These are phyloP conservation scores for Diabrotica undecimpunctata DNA, from an alignment of 1,140 invertebrate genomes.

Conservation along the genomic window DNA sequence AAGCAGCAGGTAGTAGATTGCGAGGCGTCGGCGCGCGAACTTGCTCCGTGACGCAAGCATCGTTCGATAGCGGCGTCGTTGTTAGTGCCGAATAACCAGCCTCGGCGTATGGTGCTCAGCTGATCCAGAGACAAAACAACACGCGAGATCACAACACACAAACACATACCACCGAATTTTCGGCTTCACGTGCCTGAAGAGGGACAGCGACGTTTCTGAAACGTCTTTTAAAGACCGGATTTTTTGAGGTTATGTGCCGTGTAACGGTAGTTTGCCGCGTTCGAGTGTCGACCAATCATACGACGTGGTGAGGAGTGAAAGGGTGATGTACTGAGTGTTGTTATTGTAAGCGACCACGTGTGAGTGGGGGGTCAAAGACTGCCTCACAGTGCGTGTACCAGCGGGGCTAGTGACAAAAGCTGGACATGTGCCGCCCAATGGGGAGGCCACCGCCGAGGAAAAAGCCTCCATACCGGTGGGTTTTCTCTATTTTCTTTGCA, in stretches of 20 bases:
- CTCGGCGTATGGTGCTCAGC: slow-evolving; percentile 45
- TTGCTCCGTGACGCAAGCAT: slow-evolving; percentile 44
- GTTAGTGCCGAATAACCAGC: slow-evolving; percentile 47
- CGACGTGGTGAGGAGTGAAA: slow-evolving; percentile 11
- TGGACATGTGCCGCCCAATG: slow-evolving; percentile 48
- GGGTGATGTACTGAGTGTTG: slow-evolving; percentile 33
- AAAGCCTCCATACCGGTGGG: slow-evolving; percentile 49
- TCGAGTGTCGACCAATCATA: slow-evolving; percentile 8
- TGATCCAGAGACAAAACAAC: slow-evolving; percentile 31
- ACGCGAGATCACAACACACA: slow-evolving; percentile 32
- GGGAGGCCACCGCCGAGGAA: slow-evolving; percentile 47
- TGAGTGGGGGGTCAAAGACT: slow-evolving; percentile 42
- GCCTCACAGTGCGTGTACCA: slow-evolving; percentile 48
- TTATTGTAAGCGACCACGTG: slow-evolving; percentile 40
- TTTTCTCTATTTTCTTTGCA: background rate
- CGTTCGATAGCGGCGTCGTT: slow-evolving; percentile 46
- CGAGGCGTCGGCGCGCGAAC: slow-evolving; percentile 38
- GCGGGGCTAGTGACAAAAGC: slow-evolving; percentile 47
- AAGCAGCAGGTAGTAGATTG: slow-evolving; percentile 45
- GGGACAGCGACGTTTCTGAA: background rate
- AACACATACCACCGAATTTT: background rate
- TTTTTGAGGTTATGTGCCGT: background rate
- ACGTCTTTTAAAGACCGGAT: background rate
- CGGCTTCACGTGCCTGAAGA: background rate
- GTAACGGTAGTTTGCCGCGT: background rate